These are phyloP conservation scores for Dicentrarchus labrax DNA, from an alignment of 2,113 vertebrate genomes.

Conservation along the genomic window DNA sequence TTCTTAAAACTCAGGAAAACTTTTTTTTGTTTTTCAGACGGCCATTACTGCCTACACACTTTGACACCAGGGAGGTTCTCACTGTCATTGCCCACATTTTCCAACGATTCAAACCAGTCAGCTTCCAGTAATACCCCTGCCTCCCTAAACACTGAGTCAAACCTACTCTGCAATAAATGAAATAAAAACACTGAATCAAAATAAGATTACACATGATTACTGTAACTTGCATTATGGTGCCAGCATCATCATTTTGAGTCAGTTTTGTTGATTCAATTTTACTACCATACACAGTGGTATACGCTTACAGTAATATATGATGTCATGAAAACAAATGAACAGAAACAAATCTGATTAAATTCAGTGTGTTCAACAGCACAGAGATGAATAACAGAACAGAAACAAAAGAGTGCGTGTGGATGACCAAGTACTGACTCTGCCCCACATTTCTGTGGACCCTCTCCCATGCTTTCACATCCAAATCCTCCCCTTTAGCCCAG, in stretches of 20 bases:
- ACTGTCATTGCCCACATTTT: conserved; percentile 60
- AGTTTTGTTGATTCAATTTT: conserved; percentile 6
- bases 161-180: conserved; percentile 13
- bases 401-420: neutral
- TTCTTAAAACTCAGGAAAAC: neutral
- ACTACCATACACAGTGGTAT: neutral
- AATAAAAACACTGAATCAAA: conserved; percentile 34
- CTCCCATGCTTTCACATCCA: conserved; percentile 22
- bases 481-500: conserved; percentile 31
- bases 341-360: conserved; percentile 32
- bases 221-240: neutral
- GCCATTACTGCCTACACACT: neutral
- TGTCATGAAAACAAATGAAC: conserved; percentile 38
- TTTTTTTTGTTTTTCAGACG: neutral
- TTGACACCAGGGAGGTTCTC: conserved; percentile 12
- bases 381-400: conserved; percentile 28
- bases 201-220: conserved; percentile 17
- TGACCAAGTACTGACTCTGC: neutral
- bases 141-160: conserved; percentile 53
- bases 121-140: conserved; percentile 56
- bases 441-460: conserved; percentile 4
- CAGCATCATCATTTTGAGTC: neutral
- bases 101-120: conserved; percentile 30
- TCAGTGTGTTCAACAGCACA: neutral
- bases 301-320: conserved; percentile 23